phyloP scores from a whole-genome alignment of 2,113 vertebrate species.

The Scatophagus argus region DNA sequence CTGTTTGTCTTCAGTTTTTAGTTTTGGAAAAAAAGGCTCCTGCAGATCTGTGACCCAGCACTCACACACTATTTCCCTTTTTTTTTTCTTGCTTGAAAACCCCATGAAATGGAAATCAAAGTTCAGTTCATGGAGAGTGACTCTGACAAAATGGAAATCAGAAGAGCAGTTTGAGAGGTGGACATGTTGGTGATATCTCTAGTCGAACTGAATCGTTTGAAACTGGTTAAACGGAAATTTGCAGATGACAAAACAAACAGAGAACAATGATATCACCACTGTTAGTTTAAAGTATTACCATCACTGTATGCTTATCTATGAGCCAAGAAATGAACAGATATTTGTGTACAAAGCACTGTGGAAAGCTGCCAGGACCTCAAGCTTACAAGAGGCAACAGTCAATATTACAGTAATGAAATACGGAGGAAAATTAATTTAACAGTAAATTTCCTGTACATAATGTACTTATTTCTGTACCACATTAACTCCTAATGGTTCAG shows the following conservation, averaged over 20 bases:
- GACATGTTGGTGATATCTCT: not conserved
- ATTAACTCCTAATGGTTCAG: slow-evolving; percentile 11
- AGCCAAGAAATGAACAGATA: slow-evolving; percentile 3
- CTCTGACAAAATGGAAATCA: slow-evolving; percentile 28
- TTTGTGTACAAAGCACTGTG: not conserved
- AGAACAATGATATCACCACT: not conserved
- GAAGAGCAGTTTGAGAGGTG: not conserved
- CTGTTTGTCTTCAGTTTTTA: slow-evolving; percentile 71
- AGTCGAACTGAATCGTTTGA: slow-evolving; percentile 9
- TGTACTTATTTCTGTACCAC: not conserved
- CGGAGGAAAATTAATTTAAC: not conserved
- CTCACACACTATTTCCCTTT: slow-evolving; percentile 31
- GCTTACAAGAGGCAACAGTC: slow-evolving; percentile 18
- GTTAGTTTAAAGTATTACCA: not conserved
- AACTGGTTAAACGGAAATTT: not conserved
- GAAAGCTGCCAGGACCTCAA: slow-evolving; percentile 46
- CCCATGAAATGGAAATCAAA: slow-evolving; percentile 55
- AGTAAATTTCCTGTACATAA: slow-evolving; percentile 2
- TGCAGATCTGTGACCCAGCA: slow-evolving; percentile 66
- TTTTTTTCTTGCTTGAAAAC: slow-evolving; percentile 34
- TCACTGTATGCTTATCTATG: not conserved
- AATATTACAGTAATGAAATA: not conserved
- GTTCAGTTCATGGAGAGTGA: slow-evolving; percentile 16
- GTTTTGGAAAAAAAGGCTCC: slow-evolving; percentile 86
- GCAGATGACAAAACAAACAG: not conserved